These are phyloP conservation scores for Ctenopoma multispine DNA, from an alignment of 2,797 vertebrate species.

Conservation along the genomic window DNA sequence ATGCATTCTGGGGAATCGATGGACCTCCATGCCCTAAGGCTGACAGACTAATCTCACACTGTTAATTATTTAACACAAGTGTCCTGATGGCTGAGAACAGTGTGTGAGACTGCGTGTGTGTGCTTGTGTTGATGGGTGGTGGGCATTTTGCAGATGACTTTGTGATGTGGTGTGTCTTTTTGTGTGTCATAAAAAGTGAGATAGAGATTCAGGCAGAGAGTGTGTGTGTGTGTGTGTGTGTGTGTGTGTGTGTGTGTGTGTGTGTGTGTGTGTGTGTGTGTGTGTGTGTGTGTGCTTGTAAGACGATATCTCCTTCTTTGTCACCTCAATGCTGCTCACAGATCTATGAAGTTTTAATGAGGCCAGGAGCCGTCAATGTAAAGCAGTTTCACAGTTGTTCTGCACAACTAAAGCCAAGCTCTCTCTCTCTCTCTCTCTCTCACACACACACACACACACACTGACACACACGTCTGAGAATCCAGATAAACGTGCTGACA, in stretches of 20 bases:
- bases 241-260: constrained; percentile 14
- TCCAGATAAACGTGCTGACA: constrained; percentile 37
- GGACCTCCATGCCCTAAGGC: constrained; percentile 79
- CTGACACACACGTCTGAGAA: constrained; percentile 18
- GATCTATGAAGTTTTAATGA: constrained; percentile 84
- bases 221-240: constrained; percentile 27
- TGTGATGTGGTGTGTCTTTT: constrained; percentile 41
- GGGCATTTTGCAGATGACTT: constrained; percentile 46
- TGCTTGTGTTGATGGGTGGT: constrained; percentile 23
- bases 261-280: constrained; percentile 26
- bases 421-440: constrained; percentile 21
- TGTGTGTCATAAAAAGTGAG: constrained; percentile 27
- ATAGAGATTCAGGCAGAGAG: constrained; percentile 18
- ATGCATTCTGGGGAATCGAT: constrained; percentile 85
- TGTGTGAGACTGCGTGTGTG: constrained; percentile 15
- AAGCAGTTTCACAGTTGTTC: constrained; percentile 53
- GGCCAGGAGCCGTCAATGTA: constrained; percentile 59
- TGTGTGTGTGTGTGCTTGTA: constrained; percentile 35
- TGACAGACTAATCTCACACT: constrained; percentile 84
- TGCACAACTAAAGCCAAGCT: constrained; percentile 23
- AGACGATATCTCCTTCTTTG: constrained; percentile 63
- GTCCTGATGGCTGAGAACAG: constrained; percentile 44
- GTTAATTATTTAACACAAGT: constrained; percentile 86
- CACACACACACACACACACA: constrained; percentile 28
- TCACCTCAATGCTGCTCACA: constrained; percentile 72